phyloP scores from a whole-genome alignment of 2,113 vertebrate genomes.

The Eonycteris spelaea region DNA sequence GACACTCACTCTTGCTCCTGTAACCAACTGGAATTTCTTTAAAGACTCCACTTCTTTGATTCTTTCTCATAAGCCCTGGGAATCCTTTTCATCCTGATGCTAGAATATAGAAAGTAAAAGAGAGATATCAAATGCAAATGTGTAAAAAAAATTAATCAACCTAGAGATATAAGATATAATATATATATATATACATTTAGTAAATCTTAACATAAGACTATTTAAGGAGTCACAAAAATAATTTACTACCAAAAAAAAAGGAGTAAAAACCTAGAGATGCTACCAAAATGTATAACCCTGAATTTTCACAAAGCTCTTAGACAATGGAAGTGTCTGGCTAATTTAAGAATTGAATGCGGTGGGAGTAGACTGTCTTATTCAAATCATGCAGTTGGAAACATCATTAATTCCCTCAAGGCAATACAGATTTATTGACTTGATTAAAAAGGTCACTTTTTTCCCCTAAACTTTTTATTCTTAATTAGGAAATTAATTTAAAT shows the following conservation, averaged over 20 bases:
- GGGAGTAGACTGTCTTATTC: background rate
- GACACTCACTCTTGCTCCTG: background rate
- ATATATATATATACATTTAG: background rate
- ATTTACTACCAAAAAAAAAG: background rate
- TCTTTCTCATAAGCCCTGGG: background rate
- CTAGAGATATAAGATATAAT: background rate
- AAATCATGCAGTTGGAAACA: background rate
- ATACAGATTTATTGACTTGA: background rate
- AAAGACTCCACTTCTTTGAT: background rate
- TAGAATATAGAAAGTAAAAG: background rate
- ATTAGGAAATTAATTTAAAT: background rate
- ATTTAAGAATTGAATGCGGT: background rate
- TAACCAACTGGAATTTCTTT: background rate
- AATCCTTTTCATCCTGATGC: background rate
- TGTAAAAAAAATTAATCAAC: background rate
- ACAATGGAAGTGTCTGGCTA: background rate
- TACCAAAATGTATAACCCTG: background rate
- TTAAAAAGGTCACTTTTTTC: background rate
- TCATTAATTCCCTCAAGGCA: background rate
- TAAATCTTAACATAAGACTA: background rate
- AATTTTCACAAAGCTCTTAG: background rate
- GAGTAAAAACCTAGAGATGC: background rate
- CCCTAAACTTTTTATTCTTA: background rate
- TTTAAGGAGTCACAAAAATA: background rate
- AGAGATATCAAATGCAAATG: background rate